Conservation (phyloP, 2,888 invertebrate species). For the Eupithecia abbreviata region DNA sequence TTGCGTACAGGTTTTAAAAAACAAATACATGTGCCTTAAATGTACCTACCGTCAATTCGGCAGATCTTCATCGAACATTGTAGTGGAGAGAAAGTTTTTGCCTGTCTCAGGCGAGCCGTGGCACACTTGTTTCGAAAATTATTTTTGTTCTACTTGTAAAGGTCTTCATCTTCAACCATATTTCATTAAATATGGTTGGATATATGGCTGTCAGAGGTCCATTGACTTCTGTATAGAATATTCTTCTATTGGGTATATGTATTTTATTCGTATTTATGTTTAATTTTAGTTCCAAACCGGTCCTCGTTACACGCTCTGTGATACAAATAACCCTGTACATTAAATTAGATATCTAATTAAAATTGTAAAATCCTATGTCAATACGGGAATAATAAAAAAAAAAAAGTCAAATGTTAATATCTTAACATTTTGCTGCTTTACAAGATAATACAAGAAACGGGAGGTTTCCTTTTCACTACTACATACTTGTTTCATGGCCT, state of each 20-base stretch:
- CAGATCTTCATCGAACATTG: slow-evolving; percentile 43
- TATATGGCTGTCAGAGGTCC: no score
- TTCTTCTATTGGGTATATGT: not conserved
- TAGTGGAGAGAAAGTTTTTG: slow-evolving; percentile 52
- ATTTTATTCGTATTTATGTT: not conserved
- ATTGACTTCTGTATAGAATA: not conserved
- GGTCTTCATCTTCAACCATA: not conserved
- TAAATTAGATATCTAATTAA: not conserved
- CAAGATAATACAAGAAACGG: not conserved
- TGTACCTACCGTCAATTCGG: slow-evolving; percentile 25
- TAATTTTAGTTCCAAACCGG: not conserved
- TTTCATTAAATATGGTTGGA: no score
- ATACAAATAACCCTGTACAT: not conserved
- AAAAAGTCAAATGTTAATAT: not conserved
- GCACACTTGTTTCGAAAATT: slow-evolving; percentile 5
- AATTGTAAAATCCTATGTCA: not conserved
- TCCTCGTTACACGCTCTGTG: not conserved
- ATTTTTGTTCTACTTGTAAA: not conserved
- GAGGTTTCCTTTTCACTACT: slow-evolving; percentile 26
- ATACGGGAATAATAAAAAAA: not conserved
- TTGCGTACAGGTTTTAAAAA: not conserved
- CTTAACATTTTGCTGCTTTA: not conserved
- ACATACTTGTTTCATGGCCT: slow-evolving; percentile 28
- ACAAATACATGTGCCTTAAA: not conserved
- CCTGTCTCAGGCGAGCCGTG: slow-evolving; percentile 37